Base-by-base conservation (phyloP, 2,113 vertebrate species). In the Micromys minutus region DNA sequence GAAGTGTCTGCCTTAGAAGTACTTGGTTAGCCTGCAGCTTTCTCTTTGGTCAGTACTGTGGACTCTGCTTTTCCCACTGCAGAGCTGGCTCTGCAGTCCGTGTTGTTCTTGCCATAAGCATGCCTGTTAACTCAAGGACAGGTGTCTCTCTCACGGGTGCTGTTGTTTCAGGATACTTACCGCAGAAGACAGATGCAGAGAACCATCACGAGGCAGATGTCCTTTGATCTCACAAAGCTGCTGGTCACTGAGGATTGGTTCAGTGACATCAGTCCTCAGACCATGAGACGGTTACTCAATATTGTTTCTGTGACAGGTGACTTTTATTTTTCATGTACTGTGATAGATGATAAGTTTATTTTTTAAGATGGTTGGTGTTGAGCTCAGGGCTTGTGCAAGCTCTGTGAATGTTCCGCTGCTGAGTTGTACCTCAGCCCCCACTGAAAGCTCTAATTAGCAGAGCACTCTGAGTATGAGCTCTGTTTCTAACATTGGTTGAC, bases 181-280 rank as follows among this genome's bases (percentile, higher is more conserved):
- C 98, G 99, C 52, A 98, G 99, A 10, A 98, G 99, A 34, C 99
- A 99, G 98, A 99, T 99, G 98, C 99, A 99, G 95, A 99, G 99
- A 39, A 99, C 99, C 16, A 97, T 99, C 91, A 99, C 99, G 2
- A 99, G 99, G 34, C 99, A 99, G 96, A 99, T 99, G 99, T 99
- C 99, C 91, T 99, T 99, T 61, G 99, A 99, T 96, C 98, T 99
- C 93, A 99, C 99, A 50, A 99, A 99, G 96, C 98, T 99, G 94
- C 98, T 99, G 97, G 99, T 99, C 87, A 99, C 99, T 0, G 99
- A 99, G 96, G 99, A 99, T 97, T 99, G 99, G 99, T 99, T 99
- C 98, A 99, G 99, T 94, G 99, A 99, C 97, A 99, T 99, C 98
- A 99, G 99, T 90, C 99, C 99, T 24, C 99, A 99, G 98, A 99